These are phyloP conservation scores for Raja brachyura DNA, from an alignment of 2,113 vertebrate genomes.

Conservation along the genomic window DNA sequence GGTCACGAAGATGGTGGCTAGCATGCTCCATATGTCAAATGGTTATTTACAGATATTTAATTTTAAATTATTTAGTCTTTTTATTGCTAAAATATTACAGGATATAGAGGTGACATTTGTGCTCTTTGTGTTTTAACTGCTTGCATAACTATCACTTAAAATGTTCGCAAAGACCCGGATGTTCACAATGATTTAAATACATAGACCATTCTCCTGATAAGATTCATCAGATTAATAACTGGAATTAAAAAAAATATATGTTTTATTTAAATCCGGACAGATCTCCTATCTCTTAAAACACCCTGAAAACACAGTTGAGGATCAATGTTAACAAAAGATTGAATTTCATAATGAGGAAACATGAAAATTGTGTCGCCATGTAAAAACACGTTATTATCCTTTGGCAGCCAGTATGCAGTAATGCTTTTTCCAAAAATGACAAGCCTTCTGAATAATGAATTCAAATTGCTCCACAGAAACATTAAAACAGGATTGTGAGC, in stretches of 20 bases:
- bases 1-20: no score
- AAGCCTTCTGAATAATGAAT: background rate
- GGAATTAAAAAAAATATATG: background rate
- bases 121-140: no score
- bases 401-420: background rate
- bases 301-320: background rate
- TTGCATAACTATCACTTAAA: background rate
- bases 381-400: background rate
- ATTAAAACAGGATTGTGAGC: background rate
- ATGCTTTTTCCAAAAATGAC: background rate
- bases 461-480: background rate
- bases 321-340: background rate
- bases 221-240: background rate
- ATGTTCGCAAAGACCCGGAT: background rate
- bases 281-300: background rate
- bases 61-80: no score
- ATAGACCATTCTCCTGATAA: background rate
- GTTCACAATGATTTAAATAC: background rate
- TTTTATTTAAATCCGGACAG: background rate
- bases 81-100: no score
- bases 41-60: no score
- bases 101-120: no score
- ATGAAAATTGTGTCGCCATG: background rate
- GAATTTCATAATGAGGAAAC: background rate
- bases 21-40: no score